Evolutionary conservation across 2,888 invertebrate genomes (phyloP), one percentile per base, ranked within the genome.

Genomic region (Reticulitermes lucifugus): DNA sequence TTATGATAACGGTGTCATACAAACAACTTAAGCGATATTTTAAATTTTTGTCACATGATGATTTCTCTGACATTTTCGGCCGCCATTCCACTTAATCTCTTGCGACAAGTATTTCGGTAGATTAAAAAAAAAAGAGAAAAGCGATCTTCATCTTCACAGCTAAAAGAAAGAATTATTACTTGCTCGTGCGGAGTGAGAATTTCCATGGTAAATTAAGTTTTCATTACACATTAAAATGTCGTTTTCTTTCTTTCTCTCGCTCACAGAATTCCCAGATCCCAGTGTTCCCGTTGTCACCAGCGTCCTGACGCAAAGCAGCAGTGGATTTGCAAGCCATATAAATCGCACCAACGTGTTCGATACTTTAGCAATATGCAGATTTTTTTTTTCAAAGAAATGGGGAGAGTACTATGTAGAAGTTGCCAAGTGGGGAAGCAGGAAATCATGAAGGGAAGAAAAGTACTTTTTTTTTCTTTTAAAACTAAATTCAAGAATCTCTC

Each of bases 331-430:
- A 86, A 82, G 86, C 77, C 85, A 85, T 81, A 86, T 86, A 86
- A 86, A 86, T 86, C 85, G 85, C 82, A 79, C 80, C 81, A 70
- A 75, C 84, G 82, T 84, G 85, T 86, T 86, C 86, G 84, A 86
- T 86, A 86, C 85, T 86, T 86, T 86, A 86, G 84, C 86, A 86
- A 86, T 86, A 86, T 86, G 86, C 85, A 85, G 83, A 86, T 86
- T 83, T 86, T 80, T 25, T 25, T 79, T 80, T 41, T 29, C 80
- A 21, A 46, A 35, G 60, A 60, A n/a, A 60, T 35, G 60, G 80
- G 59, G 60, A 51, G 79, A 79, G 55, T 55, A 55, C 55, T 55
- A 55, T 55, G 55, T 18, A 18, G 18, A 55, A 55, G 55, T 18
- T 55, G 70, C 70, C 25, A 70, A 18, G 25, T 6, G n/a, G n/a